Evolutionary conservation across 2,797 vertebrate species (phyloP), one percentile per base, ranked within the genome.

Genomic region (Clangula hyemalis): DNA sequence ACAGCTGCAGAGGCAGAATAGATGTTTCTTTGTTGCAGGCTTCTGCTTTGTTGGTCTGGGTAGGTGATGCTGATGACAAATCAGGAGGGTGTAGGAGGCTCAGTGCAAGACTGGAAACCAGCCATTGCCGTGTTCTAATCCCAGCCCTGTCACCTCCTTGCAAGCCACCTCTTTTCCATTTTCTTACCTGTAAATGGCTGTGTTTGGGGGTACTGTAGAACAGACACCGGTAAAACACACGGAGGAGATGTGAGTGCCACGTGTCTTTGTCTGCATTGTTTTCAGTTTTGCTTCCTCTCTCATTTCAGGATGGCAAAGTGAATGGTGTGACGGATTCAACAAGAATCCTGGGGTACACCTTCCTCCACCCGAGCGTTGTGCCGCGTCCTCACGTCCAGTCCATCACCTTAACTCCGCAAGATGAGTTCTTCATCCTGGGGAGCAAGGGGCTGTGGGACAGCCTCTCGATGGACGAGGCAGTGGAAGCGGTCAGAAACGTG

Each of bases 321-420:
- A 99, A 99, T 0, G 99, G 99, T 3, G 99, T 99, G 97, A 99
- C 99, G 0, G 99, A 99, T 95, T 99, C 98, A 11, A 99, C 99
- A 0, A 98, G 99, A 62, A 99, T 99, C 93, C 98, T 99, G 98
- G 99, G 99, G 83, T 99, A 99, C 96, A 99, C 99, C 54, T 99
- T 99, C 96, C 98, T 99, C n/a, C 99, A 99, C 97, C 99, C 99
- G 2, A 98, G 99, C 0, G 99, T 99, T 66, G 98, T 99, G 69
- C 99, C 99, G 0, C 99, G 98, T 19, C 99, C 99, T 19, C 98
- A 99, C 0, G 99, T 99, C 70, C 98, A 98, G 96, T 99, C 99
- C 1, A 98, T 99, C 83, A 98, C 99, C 19, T 98, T 99, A 75
- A 99, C 98, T 1, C 98, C 99, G 1, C 99, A 98, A 95, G 99